Conservation (phyloP, 1,140 invertebrate species). For the Tetramorium simillimum region DNA sequence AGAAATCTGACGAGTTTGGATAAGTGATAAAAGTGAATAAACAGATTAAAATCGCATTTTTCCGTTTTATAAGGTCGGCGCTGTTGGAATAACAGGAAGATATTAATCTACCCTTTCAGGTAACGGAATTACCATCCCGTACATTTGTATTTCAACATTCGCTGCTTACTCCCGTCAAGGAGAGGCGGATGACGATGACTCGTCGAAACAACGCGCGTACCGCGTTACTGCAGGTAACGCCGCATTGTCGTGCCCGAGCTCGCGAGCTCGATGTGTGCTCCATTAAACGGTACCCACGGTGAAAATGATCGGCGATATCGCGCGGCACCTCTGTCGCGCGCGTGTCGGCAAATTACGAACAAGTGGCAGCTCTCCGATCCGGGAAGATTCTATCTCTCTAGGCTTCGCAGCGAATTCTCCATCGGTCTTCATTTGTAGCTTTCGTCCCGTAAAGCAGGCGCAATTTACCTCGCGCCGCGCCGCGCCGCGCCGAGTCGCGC, state of each 20-base stretch:
- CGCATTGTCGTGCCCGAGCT: not conserved
- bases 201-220: not conserved
- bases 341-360: slow-evolving; percentile 9
- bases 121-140: slow-evolving; percentile 19
- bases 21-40: not conserved
- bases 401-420: not conserved
- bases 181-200: slow-evolving; percentile 35
- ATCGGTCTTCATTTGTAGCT: slow-evolving; percentile 19
- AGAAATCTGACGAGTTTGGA: not conserved
- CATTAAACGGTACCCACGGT: slow-evolving; percentile 9
- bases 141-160: slow-evolving; percentile 7
- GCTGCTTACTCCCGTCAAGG: slow-evolving; percentile 1
- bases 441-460: slow-evolving; percentile 6
- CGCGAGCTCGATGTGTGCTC: not conserved
- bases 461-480: slow-evolving; percentile 10
- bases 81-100: slow-evolving; percentile 21
- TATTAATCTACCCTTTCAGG: slow-evolving; percentile 31
- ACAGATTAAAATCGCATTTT: not conserved
- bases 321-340: not conserved
- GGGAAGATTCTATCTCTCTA: not conserved
- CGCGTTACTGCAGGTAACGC: not conserved
- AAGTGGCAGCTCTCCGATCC: slow-evolving; percentile 13
- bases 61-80: not conserved
- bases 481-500: not conserved
- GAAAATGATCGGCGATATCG: slow-evolving; percentile 20